phyloP scores from a whole-genome alignment of 2,888 invertebrate genomes.

The Encarsia formosa region DNA sequence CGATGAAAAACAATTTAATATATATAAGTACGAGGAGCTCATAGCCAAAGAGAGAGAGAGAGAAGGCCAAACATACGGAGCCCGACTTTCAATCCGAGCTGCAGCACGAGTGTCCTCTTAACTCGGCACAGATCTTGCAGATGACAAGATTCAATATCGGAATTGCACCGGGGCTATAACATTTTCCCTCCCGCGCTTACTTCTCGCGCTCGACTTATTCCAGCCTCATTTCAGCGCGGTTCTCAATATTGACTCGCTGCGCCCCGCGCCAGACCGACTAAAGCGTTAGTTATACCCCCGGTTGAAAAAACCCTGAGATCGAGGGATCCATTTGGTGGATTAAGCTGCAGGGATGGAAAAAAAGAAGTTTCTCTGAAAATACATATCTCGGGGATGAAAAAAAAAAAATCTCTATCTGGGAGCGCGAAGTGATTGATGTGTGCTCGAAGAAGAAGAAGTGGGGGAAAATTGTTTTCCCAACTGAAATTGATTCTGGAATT shows the following conservation, averaged over 20 bases:
- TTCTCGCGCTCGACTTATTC: constrained; percentile 5
- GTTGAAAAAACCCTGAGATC: constrained; percentile 21
- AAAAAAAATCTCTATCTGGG: too few species aligned
- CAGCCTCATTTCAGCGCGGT: constrained; percentile 21
- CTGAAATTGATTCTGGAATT: too few species aligned
- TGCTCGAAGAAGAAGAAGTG: too few species aligned
- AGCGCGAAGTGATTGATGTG: too few species aligned
- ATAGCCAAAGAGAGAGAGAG: too few species aligned
- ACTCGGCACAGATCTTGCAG: constrained; percentile 23
- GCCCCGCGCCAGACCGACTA: constrained; percentile 28
- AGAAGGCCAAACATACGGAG: neutral
- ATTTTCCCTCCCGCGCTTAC: constrained; percentile 17
- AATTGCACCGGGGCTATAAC: constrained; percentile 34
- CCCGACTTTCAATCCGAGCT: constrained; percentile 6
- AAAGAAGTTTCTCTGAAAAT: constrained; percentile 24
- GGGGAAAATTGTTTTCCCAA: too few species aligned
- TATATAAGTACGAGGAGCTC: too few species aligned
- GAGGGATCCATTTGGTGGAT: constrained; percentile 32
- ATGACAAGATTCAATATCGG: constrained; percentile 36
- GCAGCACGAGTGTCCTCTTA: constrained; percentile 10
- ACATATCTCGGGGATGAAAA: too few species aligned
- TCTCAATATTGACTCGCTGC: constrained; percentile 35
- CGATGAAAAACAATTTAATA: too few species aligned
- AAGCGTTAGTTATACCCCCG: constrained; percentile 20
- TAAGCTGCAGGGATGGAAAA: constrained; percentile 21